phyloP scores from a whole-genome alignment of 2,888 invertebrate genomes.

The Cacoxenus indagator region DNA sequence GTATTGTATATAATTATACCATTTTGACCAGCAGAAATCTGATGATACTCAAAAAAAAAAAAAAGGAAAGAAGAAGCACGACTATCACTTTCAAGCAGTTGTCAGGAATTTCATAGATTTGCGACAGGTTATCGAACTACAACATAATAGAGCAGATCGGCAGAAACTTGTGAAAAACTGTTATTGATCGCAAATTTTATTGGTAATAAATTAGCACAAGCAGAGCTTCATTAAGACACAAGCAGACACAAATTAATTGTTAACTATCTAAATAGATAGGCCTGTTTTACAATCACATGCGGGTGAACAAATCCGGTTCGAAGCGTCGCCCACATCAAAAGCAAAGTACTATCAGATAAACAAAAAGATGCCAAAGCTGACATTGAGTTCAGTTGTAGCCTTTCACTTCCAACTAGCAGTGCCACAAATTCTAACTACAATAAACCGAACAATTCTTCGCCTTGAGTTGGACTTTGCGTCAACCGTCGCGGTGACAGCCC shows the following conservation, averaged over 20 bases:
- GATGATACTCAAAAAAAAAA: too few relatives aligned
- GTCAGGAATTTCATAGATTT: conserved; percentile 29
- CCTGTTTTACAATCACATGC: neutral
- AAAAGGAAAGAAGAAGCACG: conserved; percentile 14
- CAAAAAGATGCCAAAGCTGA: neutral
- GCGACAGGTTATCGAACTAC: conserved; percentile 54
- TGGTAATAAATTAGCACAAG: neutral
- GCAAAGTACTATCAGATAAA: neutral
- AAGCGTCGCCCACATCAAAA: neutral
- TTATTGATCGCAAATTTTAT: too few relatives aligned
- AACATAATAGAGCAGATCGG: conserved; percentile 37
- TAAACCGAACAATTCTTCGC: conserved; percentile 9
- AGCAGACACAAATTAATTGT: neutral
- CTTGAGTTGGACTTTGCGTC: neutral
- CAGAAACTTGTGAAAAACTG: too few relatives aligned
- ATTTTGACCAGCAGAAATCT: too few relatives aligned
- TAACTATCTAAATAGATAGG: neutral
- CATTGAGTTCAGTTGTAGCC: conserved; percentile 2
- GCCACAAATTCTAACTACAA: neutral
- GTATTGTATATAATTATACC: too few relatives aligned
- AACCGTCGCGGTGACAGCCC: neutral
- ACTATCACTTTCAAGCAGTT: conserved; percentile 49
- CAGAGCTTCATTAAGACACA: too few relatives aligned
- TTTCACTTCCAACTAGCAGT: neutral
- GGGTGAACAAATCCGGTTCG: neutral